Percentiles rank a stretch among this genome's conserved stretches.
Conservation (phyloP, 2,113 vertebrate species). For the Thamnophis sirtalis region DNA sequence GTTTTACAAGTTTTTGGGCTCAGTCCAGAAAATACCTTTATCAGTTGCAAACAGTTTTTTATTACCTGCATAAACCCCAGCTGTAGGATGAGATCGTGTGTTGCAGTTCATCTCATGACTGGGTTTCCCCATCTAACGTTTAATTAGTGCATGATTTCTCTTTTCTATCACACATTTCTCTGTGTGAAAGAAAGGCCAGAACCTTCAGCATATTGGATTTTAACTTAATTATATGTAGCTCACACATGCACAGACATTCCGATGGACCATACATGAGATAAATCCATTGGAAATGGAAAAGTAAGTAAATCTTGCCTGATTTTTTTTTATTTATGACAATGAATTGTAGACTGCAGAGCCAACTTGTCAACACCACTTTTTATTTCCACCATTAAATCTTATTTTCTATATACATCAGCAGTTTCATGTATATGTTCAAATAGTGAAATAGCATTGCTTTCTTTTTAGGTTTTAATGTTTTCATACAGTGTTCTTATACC, state of each 20-base stretch:
- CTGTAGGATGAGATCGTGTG: not conserved
- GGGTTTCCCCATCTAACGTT: not conserved
- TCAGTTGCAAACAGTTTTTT: not conserved
- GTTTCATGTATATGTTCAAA: constrained; percentile 40
- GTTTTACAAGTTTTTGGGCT: not conserved
- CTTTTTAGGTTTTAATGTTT: constrained; percentile 23
- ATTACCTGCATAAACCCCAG: not conserved
- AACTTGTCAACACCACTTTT: constrained; percentile 27
- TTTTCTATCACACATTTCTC: not conserved
- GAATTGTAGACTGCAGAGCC: constrained; percentile 36
- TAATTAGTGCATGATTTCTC: not conserved
- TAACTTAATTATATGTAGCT: not conserved
- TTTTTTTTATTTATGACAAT: constrained; percentile 43
- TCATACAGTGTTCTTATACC: constrained; percentile 1
- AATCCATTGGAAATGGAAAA: not conserved
- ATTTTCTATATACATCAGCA: constrained; percentile 38
- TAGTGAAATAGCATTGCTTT: constrained; percentile 35
- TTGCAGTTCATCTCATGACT: not conserved
- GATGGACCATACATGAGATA: not conserved
- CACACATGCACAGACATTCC: not conserved
- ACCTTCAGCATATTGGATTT: not conserved
- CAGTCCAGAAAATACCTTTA: not conserved
- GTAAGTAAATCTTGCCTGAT: constrained; percentile 15
- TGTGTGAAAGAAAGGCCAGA: not conserved
- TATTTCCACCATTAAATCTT: constrained; percentile 34